Percentiles rank a stretch among this genome's conserved stretches.
Evolutionary conservation across 2,797 vertebrate species (phyloP).

Genomic region (Dipus sagitta): DNA sequence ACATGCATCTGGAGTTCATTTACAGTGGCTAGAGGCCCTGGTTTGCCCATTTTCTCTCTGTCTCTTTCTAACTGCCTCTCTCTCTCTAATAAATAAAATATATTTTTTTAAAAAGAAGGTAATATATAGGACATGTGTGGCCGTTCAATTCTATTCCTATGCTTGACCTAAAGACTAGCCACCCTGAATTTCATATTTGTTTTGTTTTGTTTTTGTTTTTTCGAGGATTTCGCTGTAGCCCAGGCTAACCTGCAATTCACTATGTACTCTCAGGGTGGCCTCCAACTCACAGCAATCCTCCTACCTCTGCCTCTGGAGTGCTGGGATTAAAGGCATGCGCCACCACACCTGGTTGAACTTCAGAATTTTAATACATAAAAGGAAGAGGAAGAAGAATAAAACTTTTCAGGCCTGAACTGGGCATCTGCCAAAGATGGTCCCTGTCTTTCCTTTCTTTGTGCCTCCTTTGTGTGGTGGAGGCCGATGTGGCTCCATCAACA

Average conservation of each 20-base stretch:
- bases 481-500: not conserved
- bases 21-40: too few relatives aligned
- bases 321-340: too few relatives aligned
- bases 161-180: not conserved
- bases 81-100: too few relatives aligned
- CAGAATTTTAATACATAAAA: not conserved
- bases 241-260: too few relatives aligned
- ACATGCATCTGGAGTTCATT: too few relatives aligned
- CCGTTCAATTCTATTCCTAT: not conserved
- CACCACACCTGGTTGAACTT: not conserved
- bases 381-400: constrained; percentile 1
- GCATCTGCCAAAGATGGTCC: not conserved
- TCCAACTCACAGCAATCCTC: too few relatives aligned
- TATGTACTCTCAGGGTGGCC: too few relatives aligned
- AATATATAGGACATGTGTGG: too few relatives aligned
- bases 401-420: not conserved
- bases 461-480: not conserved
- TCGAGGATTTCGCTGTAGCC: too few relatives aligned
- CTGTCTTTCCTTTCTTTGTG: not conserved
- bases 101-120: not conserved
- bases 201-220: too few relatives aligned
- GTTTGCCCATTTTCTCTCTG: too few relatives aligned
- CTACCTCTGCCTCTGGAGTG: too few relatives aligned
- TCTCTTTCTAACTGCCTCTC: accelerated
- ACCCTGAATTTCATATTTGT: not conserved